These are phyloP conservation scores for Malaclemys terrapin DNA, from an alignment of 2,113 vertebrate species.

Conservation along the genomic window DNA sequence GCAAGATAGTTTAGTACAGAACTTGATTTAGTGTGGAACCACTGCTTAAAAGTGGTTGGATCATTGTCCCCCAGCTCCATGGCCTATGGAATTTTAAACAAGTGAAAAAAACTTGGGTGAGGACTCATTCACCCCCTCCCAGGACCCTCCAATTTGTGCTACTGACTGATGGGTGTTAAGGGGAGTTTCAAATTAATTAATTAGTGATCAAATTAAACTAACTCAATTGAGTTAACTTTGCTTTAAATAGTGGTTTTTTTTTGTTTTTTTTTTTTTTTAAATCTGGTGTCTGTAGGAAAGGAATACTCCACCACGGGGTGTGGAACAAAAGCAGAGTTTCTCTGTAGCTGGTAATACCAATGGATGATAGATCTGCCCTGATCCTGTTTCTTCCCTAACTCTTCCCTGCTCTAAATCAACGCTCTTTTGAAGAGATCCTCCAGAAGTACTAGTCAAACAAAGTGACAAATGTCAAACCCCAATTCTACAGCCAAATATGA, in stretches of 20 bases:
- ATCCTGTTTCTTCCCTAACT: neutral
- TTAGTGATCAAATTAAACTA: neutral
- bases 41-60: neutral
- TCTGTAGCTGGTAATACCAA: neutral
- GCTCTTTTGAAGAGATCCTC: neutral
- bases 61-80: neutral
- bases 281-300: neutral
- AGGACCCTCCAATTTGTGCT: neutral
- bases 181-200: no score
- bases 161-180: neutral
- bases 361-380: neutral
- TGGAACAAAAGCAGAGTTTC: neutral
- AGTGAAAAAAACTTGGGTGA: neutral
- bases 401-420: neutral
- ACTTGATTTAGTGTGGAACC: neutral
- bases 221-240: neutral
- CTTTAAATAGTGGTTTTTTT: neutral
- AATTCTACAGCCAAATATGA: neutral
- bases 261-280: neutral
- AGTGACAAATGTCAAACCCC: conserved; percentile 12
- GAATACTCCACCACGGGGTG: neutral
- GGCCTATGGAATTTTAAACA: neutral
- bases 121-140: neutral
- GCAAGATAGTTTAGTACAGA: neutral
- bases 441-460: neutral